Evolutionary conservation across 2,797 vertebrate genomes (phyloP), one percentile per base, ranked within the genome.

Genomic region (Scarus forsteni): DNA sequence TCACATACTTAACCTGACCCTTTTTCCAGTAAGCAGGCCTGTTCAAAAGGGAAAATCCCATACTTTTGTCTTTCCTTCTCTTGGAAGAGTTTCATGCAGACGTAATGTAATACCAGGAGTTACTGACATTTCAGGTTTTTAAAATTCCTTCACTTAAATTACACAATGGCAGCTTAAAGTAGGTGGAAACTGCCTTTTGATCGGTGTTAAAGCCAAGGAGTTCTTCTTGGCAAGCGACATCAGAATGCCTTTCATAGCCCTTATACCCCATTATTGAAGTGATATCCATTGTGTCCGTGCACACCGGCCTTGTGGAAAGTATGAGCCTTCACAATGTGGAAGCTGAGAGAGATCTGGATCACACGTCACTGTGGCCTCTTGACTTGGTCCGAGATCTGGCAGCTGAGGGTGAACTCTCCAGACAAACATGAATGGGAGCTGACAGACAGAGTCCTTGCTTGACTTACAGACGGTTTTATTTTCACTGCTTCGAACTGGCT

Each of bases 371-470:
- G 51, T 73, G 71, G 85, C 82, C 85, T 77, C 79, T 68, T 72
- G 82, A 56, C 69, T 80, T 57, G n/a, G 62, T 38, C 69, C 74
- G 16, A 75, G 77, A 86, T 56, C 79, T 85, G 88, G 85, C 88
- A 79, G 70, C 77, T 73, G 56, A 53, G 53, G 67, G 18, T 49
- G 13, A 74, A 80, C 74, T 89, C 85, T 89, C 76, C 66, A 51
- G 65, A 66, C 60, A 60, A 60, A 77, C 83, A 72, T 88, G 91
- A 89, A 92, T 75, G 73, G 79, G 81, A 85, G 78, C 74, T 89
- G 93, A 92, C 93, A 89, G 87, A 83, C 39, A 53, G 50, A 84
- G 83, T 87, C 88, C 70, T 81, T 77, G 81, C 77, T 84, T 89
- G 86, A 89, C 80, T 88, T 84, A 68, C 66, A 69, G 75, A 74